Evolutionary conservation across 2,113 vertebrate species (phyloP), one percentile per base, ranked within the genome.

Genomic region (Plestiodon gilberti): DNA sequence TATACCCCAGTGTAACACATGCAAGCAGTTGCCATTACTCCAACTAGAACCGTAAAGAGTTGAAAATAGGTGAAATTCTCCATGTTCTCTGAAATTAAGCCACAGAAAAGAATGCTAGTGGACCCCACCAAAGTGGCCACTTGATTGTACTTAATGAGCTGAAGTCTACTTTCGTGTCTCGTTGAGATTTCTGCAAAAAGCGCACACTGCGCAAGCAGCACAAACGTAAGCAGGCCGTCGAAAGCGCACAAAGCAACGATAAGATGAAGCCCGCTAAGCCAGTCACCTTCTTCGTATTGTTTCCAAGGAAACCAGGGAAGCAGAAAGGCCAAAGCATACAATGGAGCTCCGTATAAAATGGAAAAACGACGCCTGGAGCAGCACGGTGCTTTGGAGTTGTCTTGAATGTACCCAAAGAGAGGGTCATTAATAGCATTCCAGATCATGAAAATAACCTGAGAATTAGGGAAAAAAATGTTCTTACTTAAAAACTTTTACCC

Each of bases 231-330:
- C 91, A 96, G 83, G 74, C 95, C 97, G 1, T 98, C 97, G 2
- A 98, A 99, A 33, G 97, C 96, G 4, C 97, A 98, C 1, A 98
- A 91, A 0, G 98, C 95, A 0, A 98, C 93, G 0, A 93, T n/a
- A 65, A 99, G 95, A 87, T 99, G 98, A 2, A 98, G 65, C 1
- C 98, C 97, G 2, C 97, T 96, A 8, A 99, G 81, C 98, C 98
- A 98, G 93, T 98, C 98, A 0, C 95, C 96, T 6, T 97, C 95
- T 20, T 85, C 11, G 0, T 98, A 98, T 33, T 59, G 33, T 87
- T 95, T 95, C 99, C 98, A 99, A 0, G 98, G 98, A 90, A 99
- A 99, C 98, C 98, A 99, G 8, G 98, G 97, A 30, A 99, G 92
- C 88, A 99, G 96, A 82, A 98, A 99, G 33, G 97, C 96, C 81